Conservation (phyloP, 2,113 vertebrate genomes). For the Indicator maculatus region DNA sequence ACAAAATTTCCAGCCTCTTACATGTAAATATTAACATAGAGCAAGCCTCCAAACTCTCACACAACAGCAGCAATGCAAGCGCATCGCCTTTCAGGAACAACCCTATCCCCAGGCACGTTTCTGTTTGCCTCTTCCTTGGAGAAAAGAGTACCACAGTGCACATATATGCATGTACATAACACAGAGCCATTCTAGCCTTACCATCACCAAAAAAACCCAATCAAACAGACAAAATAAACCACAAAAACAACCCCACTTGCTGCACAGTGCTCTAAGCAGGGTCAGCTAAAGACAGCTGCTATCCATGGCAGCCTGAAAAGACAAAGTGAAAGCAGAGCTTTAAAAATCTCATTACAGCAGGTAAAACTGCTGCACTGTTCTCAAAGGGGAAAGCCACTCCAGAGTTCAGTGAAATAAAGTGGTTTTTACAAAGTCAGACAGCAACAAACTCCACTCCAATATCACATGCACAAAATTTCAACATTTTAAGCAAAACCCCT, state of each 20-base stretch:
- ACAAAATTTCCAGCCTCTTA: not conserved
- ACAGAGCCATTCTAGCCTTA: not conserved
- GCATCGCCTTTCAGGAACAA: not conserved
- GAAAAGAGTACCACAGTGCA: not conserved
- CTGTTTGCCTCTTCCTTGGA: not conserved
- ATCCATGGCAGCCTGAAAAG: not conserved
- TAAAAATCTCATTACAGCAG: not conserved
- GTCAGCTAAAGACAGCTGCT: not conserved
- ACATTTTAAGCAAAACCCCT: not conserved
- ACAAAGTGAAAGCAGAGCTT: not conserved
- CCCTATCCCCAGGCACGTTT: not conserved
- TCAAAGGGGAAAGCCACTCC: not conserved
- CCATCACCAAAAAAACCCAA: not conserved
- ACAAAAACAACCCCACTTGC: not conserved
- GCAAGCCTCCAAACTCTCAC: not conserved
- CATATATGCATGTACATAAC: accelerated
- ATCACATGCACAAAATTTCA: not conserved
- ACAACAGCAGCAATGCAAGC: not conserved
- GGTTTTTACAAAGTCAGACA: not conserved
- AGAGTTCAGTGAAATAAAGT: not conserved
- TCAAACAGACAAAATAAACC: not conserved
- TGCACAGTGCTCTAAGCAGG: not conserved
- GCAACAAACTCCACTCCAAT: not conserved
- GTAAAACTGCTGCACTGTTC: not conserved
- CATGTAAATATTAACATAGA: accelerated